Percentiles rank a stretch among this genome's conserved stretches.
Evolutionary conservation across 2,888 invertebrate genomes (phyloP).

Genomic region (Apamea sordens): DNA sequence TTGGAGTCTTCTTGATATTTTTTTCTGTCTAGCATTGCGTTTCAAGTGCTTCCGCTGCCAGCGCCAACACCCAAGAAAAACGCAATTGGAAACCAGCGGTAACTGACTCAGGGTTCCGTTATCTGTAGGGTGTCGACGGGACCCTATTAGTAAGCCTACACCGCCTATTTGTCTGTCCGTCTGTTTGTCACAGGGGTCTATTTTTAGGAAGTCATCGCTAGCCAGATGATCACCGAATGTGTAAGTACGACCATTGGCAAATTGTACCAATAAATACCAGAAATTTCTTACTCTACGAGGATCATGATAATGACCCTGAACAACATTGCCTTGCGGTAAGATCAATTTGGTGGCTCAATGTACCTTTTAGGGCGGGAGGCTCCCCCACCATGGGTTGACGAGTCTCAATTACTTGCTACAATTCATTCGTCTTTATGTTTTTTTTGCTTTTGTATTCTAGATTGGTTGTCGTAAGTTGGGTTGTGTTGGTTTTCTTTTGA

Average conservation of each 20-base stretch:
- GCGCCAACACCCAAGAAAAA: background rate
- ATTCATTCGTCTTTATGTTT: background rate
- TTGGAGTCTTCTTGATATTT: conserved; percentile 16
- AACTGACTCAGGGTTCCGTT: conserved; percentile 11
- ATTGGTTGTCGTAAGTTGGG: background rate
- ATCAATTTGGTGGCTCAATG: no score
- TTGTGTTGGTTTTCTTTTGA: conserved; percentile 6
- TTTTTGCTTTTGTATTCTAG: conserved; percentile 10
- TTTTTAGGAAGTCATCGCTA: background rate
- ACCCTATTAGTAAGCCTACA: background rate
- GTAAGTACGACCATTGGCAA: background rate
- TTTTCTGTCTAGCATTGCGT: conserved; percentile 30
- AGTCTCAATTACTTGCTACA: background rate
- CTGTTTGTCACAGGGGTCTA: background rate
- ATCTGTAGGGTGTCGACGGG: background rate
- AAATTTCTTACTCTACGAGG: no score
- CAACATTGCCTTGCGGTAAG: no score
- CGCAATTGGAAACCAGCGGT: conserved; percentile 14
- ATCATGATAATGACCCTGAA: no score
- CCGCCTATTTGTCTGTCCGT: background rate
- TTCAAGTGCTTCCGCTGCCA: conserved; percentile 27
- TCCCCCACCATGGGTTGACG: no score
- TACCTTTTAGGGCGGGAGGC: no score
- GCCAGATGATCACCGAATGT: background rate
- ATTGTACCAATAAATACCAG: no score